Conservation (phyloP, 2,113 vertebrate genomes). For the Heteronetta atricapilla region DNA sequence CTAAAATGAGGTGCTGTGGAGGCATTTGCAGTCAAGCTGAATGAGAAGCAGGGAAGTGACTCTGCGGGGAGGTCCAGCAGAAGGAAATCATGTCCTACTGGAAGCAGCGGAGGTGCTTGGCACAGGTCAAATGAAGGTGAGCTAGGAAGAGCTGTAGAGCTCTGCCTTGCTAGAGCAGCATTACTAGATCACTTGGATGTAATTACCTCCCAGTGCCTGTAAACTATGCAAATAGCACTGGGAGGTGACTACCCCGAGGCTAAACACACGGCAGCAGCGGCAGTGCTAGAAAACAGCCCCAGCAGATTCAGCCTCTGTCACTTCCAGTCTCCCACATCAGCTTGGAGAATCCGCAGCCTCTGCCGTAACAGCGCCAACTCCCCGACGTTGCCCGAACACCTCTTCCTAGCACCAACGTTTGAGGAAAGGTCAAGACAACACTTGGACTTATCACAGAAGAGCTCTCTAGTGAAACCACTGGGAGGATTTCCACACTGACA, state of each 20-base stretch:
- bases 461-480: background rate
- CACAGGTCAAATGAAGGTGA: background rate
- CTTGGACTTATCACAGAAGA: background rate
- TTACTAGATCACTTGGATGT: background rate
- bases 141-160: background rate
- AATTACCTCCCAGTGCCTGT: background rate
- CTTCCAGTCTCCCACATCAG: background rate
- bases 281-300: background rate
- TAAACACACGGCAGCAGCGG: background rate
- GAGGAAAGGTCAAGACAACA: background rate
- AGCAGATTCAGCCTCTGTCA: background rate
- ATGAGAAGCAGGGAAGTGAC: background rate
- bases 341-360: accelerated
- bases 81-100: background rate
- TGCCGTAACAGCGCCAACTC: background rate
- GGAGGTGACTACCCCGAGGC: background rate
- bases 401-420: background rate
- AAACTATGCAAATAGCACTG: background rate
- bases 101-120: background rate
- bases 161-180: background rate
- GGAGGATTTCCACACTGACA: background rate
- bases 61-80: background rate
- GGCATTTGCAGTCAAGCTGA: background rate
- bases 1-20: background rate
- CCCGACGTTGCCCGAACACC: background rate